Base-by-base conservation (phyloP, 2,113 vertebrate species). In the Bagarius yarrelli region DNA sequence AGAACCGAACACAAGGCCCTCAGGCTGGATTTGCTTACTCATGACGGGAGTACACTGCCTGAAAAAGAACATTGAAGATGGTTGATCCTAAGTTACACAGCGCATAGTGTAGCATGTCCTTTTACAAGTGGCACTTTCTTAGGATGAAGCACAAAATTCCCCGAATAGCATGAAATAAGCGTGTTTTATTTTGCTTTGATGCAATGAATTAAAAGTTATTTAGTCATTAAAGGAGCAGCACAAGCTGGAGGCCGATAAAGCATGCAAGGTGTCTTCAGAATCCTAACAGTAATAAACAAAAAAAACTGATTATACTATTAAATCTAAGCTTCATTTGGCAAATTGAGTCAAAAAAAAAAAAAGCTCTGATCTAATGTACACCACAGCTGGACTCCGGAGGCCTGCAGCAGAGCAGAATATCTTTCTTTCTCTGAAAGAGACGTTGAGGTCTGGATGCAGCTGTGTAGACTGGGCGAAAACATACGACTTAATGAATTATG, bases 81-180 rank as follows among this genome's bases (percentile, higher is more conserved):
- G 78, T 87, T 90, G 89, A 91, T 92, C 90, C 89, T 84, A 52
- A 73, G 86, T 91, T 88, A 91, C 87, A 90, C 88, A 90, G 88
- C 80, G 86, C 82, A 19, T 78, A 87, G 85, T 81, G 32, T 76
- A 64, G 53, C 83, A 70, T 82, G 69, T 66, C 61, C 44, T 71
- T 75, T 84, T 79, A 15, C 72, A 72, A 59, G 86, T 47, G 87
- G 57, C 8, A 85, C 86, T 79, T 88, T 83, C 82, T 89, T 91
- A 89, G 91, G 91, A 87, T 86, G 82, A 44, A 70, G 4, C 74
- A 59, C 21, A 15, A n/a, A 74, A 77, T 86, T 86, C 83, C 78
- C 34, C 14, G 89, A 90, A 86, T 90, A 89, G 92, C 91, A 91
- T 90, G 79, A 79, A 81, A 83, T 83, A 83, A 69, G 83, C 70